Base-by-base conservation (phyloP, 2,888 invertebrate genomes). In the Lasioglossum oenotherae region DNA sequence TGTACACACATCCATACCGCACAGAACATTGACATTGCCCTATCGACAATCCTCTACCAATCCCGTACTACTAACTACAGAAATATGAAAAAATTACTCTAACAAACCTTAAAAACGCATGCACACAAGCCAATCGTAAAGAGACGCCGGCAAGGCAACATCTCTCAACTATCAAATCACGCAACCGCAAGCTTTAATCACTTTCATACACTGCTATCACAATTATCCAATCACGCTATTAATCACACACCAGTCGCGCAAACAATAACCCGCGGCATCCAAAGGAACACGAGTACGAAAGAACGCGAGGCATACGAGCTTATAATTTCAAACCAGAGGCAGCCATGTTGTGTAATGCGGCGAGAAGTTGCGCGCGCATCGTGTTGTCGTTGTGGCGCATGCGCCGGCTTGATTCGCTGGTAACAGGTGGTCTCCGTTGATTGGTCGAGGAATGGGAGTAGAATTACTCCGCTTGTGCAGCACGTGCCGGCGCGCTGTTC, bases 401-500 rank as follows among this genome's bases (percentile, higher is more conserved):
- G 38, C 64, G 81, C 86, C 89, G 89, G 91, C 92, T 88, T 90
- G 91, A 90, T 92, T 87, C 90, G 91, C 88, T 91, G 91, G 93
- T 95, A 95, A 95, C 95, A 95, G 95, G 95, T 95, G 95, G 95
- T 95, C 93, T 92, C 87, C 91, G 89, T 91, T 93, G 94, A 95
- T 95, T 95, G 95, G 95, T 90, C 89, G 93, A 92, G 19, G 10
- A 46, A 77, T 75, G 60, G 81, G 79, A 81, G 38, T 44, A 74
- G 69, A 49, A 75, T 81, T 71, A 76, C 69, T 81, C 76, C 60
- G 80, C 49, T 71, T 78, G 77, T 76, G 71, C 89, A 89, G 87
- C 90, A 91, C 90, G 91, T 89, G 87, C 88, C 49, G 81, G 67
- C 78, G 60, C 46, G n/a, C n/a, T 23, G 57, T 57, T 53, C 74